phyloP scores from a whole-genome alignment of 2,113 vertebrate genomes.

The Nannospalax galili region DNA sequence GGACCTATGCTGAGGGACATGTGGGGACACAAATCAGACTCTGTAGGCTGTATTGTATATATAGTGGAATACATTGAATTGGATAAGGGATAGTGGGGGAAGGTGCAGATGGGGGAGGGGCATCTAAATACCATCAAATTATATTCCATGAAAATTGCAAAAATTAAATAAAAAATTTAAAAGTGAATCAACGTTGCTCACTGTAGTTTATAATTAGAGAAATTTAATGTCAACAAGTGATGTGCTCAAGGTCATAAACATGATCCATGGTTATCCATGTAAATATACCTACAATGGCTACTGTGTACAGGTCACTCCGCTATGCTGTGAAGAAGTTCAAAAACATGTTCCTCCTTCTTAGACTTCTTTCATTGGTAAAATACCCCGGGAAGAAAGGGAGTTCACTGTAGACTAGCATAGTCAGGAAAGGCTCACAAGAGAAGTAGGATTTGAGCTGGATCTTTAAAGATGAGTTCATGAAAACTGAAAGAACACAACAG shows the following conservation, averaged over 20 bases:
- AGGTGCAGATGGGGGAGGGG: too few species aligned
- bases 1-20: too few species aligned
- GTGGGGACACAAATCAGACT: too few species aligned
- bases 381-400: neutral
- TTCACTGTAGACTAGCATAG: neutral
- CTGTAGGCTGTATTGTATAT: too few species aligned
- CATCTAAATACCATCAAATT: too few species aligned
- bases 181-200: neutral
- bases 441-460: neutral
- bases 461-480: neutral
- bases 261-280: neutral
- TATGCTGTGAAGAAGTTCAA: neutral
- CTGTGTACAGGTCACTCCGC: accelerated
- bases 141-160: too few species aligned
- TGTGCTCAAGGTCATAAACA: neutral
- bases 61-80: too few species aligned
- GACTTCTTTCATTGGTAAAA: neutral
- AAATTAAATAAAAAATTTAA: too few species aligned
- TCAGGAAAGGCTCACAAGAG: neutral
- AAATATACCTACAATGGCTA: neutral
- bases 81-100: too few species aligned
- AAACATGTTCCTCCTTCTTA: neutral
- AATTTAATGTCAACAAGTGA: neutral
- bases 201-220: neutral
- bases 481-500: neutral